These are phyloP conservation scores for Etheostoma nigrum DNA, from an alignment of 2,797 vertebrate species.

Conservation along the genomic window DNA sequence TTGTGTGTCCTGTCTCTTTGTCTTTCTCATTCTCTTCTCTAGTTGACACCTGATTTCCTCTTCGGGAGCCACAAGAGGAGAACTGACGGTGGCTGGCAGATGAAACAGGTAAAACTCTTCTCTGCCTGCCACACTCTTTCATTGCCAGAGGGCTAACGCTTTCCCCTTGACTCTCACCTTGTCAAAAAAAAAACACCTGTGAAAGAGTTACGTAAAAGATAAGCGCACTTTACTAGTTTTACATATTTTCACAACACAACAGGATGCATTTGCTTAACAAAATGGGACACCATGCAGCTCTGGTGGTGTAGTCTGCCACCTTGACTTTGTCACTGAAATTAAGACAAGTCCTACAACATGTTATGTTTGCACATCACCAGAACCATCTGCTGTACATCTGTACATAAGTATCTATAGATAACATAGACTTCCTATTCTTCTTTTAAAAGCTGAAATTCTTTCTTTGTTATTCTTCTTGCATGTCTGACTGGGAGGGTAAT, in stretches of 20 bases:
- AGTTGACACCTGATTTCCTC: constrained; percentile 80
- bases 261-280: constrained; percentile 35
- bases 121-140: constrained; percentile 31
- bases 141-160: constrained; percentile 12
- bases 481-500: constrained; percentile 42
- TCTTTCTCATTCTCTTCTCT: constrained; percentile 19
- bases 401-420: neutral
- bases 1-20: constrained; percentile 9
- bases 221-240: constrained; percentile 24
- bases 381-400: neutral
- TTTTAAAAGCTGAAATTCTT: constrained; percentile 14
- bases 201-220: neutral
- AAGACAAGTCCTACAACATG: constrained; percentile 15
- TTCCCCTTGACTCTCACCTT: constrained; percentile 46
- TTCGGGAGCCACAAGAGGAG: constrained; percentile 72
- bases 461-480: constrained; percentile 41
- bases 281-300: constrained; percentile 10
- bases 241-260: constrained; percentile 15
- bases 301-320: neutral
- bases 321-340: constrained; percentile 5
- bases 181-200: neutral
- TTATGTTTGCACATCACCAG: neutral
- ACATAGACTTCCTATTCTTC: neutral
- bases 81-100: constrained; percentile 70
- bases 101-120: constrained; percentile 77